phyloP scores from a whole-genome alignment of 1,140 invertebrate species.

The Musca domestica region DNA sequence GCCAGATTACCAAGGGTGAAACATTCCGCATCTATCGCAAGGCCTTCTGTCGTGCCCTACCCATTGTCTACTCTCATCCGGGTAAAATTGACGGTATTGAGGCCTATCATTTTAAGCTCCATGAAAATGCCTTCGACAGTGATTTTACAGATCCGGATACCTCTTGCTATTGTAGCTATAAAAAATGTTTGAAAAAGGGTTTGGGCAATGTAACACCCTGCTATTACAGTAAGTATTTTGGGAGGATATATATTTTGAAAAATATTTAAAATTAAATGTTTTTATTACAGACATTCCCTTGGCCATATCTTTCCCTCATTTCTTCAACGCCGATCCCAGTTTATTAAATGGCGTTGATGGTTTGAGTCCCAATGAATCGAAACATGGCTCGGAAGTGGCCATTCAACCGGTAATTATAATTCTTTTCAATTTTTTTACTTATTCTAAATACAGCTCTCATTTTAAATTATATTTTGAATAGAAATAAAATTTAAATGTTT shows the following conservation, averaged over 20 bases:
- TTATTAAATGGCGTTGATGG: slow-evolving; percentile 67
- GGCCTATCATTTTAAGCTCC: slow-evolving; percentile 56
- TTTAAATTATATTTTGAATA: too few species aligned
- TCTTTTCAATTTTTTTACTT: neutral
- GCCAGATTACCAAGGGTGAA: slow-evolving; percentile 57
- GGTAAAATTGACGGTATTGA: slow-evolving; percentile 36
- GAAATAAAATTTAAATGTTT: neutral
- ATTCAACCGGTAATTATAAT: slow-evolving; percentile 58
- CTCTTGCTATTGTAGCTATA: slow-evolving; percentile 58
- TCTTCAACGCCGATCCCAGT: slow-evolving; percentile 66
- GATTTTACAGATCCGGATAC: slow-evolving; percentile 35
- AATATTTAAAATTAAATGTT: neutral
- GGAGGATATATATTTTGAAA: neutral
- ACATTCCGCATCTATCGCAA: slow-evolving; percentile 63
- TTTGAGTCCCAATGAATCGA: slow-evolving; percentile 59
- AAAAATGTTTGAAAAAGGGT: slow-evolving; percentile 64
- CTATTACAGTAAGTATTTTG: slow-evolving; percentile 65
- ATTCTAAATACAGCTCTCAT: too few species aligned
- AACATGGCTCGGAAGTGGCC: slow-evolving; percentile 56
- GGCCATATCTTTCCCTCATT: slow-evolving; percentile 77
- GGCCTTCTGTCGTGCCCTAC: slow-evolving; percentile 66
- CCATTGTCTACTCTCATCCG: slow-evolving; percentile 56
- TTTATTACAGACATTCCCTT: slow-evolving; percentile 61
- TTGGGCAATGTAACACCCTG: slow-evolving; percentile 68
- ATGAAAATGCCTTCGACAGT: slow-evolving; percentile 59